A percentile compares a stretch with the other conserved stretches of the same genome.
Conservation (phyloP, 2,797 vertebrate species). For the Staurois parvus region DNA sequence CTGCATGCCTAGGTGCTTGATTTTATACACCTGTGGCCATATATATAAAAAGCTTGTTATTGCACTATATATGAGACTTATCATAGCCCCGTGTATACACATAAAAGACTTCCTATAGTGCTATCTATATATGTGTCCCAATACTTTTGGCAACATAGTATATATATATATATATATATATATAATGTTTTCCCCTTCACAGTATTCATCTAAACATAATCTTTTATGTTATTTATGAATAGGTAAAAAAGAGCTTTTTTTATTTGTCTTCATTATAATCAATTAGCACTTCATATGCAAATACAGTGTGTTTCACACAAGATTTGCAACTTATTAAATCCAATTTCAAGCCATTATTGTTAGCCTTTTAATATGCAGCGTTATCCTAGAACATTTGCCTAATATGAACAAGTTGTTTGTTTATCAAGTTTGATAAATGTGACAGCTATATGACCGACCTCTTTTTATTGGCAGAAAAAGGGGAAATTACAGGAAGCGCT, state of each 20-base stretch:
- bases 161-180: no score
- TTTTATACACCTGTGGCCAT: no score
- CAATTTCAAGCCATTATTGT: background rate
- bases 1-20: no score
- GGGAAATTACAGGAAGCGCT: constrained; percentile 42
- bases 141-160: no score
- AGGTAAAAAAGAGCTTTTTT: background rate
- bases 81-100: no score
- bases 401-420: constrained; percentile 31
- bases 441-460: constrained; percentile 50
- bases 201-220: background rate
- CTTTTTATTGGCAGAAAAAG: constrained; percentile 41
- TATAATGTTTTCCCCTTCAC: no score
- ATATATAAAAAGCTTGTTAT: no score
- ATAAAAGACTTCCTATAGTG: no score
- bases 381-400: constrained; percentile 10
- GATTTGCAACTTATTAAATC: background rate
- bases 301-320: background rate
- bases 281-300: background rate
- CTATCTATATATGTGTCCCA: no score
- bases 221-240: background rate
- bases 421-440: constrained; percentile 45
- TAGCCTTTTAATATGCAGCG: background rate
- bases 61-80: no score
- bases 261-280: constrained; percentile 6